phyloP scores from a whole-genome alignment of 2,113 vertebrate species.

The Bujurquina vittata region DNA sequence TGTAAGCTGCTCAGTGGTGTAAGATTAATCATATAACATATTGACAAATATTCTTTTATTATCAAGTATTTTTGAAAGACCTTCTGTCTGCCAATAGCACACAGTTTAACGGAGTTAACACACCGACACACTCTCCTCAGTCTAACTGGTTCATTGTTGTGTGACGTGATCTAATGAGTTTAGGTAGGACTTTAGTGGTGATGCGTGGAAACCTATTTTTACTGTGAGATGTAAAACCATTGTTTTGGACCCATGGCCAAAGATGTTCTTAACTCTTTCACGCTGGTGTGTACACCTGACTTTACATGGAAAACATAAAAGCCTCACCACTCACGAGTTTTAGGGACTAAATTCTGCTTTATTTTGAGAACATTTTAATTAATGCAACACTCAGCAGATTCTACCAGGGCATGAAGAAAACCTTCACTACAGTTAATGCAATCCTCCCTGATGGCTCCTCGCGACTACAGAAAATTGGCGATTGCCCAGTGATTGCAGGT shows the following conservation, averaged over 20 bases:
- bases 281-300: not conserved
- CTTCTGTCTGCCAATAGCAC: not conserved
- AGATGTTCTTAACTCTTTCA: not conserved
- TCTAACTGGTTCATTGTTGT: not conserved
- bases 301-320: not conserved
- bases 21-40: not conserved
- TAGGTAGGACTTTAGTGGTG: not conserved
- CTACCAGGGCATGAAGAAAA: accelerated
- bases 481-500: no score
- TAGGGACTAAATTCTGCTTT: not conserved
- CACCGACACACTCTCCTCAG: not conserved
- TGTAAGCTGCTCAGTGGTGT: not conserved
- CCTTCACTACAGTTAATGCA: not conserved
- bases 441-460: not conserved
- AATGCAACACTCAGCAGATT: not conserved
- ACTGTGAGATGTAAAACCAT: not conserved
- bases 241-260: not conserved
- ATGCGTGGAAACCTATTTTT: not conserved
- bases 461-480: not conserved
- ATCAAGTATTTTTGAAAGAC: not conserved
- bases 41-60: not conserved
- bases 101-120: not conserved
- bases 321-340: no score
- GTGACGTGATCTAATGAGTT: not conserved
- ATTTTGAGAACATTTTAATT: not conserved